Conservation (phyloP, 2,113 vertebrate genomes). For the Pollachius pollachius region DNA sequence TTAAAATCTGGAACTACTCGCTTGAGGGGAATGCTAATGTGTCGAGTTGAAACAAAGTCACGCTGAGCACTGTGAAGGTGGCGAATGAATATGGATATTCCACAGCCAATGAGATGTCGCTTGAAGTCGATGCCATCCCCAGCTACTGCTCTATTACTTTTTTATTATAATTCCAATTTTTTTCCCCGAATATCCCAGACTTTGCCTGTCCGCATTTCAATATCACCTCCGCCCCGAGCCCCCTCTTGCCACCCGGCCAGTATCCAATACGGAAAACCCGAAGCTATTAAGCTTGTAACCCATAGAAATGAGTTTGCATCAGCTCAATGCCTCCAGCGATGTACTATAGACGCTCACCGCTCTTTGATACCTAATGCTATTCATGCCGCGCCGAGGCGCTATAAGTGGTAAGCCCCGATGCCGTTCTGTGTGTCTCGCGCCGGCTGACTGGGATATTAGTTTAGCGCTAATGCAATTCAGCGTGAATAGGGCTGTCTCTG, state of each 20-base stretch:
- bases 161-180: background rate
- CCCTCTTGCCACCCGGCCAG: background rate
- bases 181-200: background rate
- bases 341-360: conserved; percentile 20
- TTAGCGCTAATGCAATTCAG: conserved; percentile 66
- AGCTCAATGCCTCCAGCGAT: conserved; percentile 33
- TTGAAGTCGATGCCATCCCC: background rate
- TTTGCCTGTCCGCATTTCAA: conserved; percentile 20
- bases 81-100: background rate
- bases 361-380: conserved; percentile 55
- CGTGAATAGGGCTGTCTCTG: conserved; percentile 60
- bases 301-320: conserved; percentile 43
- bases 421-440: conserved; percentile 54
- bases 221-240: conserved; percentile 1
- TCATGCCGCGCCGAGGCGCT: conserved; percentile 52
- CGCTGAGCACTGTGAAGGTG: background rate
- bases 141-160: background rate
- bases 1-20: background rate
- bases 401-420: conserved; percentile 49
- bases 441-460: conserved; percentile 71
- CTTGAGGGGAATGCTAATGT: background rate
- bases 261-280: conserved; percentile 29
- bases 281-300: conserved; percentile 51
- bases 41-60: background rate
- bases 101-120: background rate